A percentile compares a stretch with the other conserved stretches of the same genome.
These are phyloP conservation scores for Glossosoma conforme DNA, from an alignment of 1,140 invertebrate species.

Conservation along the genomic window DNA sequence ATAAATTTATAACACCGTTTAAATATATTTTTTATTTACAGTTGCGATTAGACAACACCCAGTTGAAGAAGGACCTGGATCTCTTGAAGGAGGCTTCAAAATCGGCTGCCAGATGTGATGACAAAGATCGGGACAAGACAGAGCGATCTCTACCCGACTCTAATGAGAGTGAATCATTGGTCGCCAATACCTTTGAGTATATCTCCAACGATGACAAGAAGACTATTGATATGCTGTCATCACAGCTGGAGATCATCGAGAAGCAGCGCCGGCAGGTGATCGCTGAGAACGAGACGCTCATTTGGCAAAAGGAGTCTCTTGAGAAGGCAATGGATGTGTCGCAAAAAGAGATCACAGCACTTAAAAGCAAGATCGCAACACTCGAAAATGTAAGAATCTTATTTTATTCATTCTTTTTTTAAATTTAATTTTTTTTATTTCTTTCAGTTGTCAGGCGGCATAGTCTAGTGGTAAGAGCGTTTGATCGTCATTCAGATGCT, in stretches of 20 bases:
- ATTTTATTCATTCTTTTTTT: too few species aligned
- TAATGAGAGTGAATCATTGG: not conserved
- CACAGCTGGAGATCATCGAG: slow-evolving; percentile 42
- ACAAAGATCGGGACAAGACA: not conserved
- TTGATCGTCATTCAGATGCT: too few species aligned
- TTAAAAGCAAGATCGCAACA: too few species aligned
- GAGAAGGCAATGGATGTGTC: slow-evolving; percentile 35
- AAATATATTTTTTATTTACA: slow-evolving; percentile 20
- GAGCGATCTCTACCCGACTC: not conserved
- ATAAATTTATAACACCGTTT: too few species aligned
- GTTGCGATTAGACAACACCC: slow-evolving; percentile 40
- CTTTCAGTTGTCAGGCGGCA: too few species aligned
- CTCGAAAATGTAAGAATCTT: too few species aligned
- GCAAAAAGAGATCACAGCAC: slow-evolving; percentile 2
- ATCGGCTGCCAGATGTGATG: not conserved
- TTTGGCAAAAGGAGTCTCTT: slow-evolving; percentile 44
- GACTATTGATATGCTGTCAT: slow-evolving; percentile 41
- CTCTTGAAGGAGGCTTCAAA: slow-evolving; percentile 5
- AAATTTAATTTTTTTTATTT: too few species aligned
- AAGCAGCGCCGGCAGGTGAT: slow-evolving; percentile 40
- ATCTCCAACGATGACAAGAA: slow-evolving; percentile 35
- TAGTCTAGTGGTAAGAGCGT: too few species aligned
- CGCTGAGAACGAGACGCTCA: slow-evolving; percentile 43
- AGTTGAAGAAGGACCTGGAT: slow-evolving; percentile 35
- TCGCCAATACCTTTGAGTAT: slow-evolving; percentile 1